Evolutionary conservation across 2,888 invertebrate genomes (phyloP).

Genomic region (Hirtodrosophila cameraria): DNA sequence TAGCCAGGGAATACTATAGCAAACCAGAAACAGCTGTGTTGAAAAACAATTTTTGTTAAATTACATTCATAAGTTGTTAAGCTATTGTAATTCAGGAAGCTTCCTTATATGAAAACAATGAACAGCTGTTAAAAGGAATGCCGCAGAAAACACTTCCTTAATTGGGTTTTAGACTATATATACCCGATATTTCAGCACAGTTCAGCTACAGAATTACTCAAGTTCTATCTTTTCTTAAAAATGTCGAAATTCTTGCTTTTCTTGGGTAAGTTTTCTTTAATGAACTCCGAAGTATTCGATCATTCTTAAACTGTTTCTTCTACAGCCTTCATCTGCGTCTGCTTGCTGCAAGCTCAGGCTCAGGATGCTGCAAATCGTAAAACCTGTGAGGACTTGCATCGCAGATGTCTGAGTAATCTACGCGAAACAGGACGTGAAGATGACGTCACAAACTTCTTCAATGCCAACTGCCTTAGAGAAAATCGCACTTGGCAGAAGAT

Average conservation of each 20-base stretch:
- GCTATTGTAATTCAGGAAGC: neutral
- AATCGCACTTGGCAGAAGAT: constrained; percentile 46
- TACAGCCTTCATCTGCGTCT: constrained; percentile 41
- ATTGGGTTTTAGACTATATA: constrained; percentile 29
- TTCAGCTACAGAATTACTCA: constrained; percentile 1
- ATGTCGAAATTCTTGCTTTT: constrained; percentile 54
- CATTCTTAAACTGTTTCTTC: neutral
- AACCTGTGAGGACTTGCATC: constrained; percentile 25
- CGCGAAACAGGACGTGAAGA: constrained; percentile 34
- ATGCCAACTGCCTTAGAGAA: constrained; percentile 31
- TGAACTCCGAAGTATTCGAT: neutral
- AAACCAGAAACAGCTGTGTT: constrained; percentile 16
- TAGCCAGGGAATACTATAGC: constrained; percentile 11
- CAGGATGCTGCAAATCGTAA: constrained; percentile 3
- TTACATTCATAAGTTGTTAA: neutral
- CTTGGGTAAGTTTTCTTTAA: constrained; percentile 41
- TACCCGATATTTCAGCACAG: neutral
- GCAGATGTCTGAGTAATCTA: constrained; percentile 22
- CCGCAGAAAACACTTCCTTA: constrained; percentile 4
- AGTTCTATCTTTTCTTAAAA: neutral
- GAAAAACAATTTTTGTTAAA: neutral
- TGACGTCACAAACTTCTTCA: constrained; percentile 34
- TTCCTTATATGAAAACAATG: constrained; percentile 9
- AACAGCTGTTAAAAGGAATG: too few relatives aligned
- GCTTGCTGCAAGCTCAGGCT: constrained; percentile 29